Evolutionary conservation across 2,888 invertebrate genomes (phyloP).

Genomic region (Drosophila mulleri): DNA sequence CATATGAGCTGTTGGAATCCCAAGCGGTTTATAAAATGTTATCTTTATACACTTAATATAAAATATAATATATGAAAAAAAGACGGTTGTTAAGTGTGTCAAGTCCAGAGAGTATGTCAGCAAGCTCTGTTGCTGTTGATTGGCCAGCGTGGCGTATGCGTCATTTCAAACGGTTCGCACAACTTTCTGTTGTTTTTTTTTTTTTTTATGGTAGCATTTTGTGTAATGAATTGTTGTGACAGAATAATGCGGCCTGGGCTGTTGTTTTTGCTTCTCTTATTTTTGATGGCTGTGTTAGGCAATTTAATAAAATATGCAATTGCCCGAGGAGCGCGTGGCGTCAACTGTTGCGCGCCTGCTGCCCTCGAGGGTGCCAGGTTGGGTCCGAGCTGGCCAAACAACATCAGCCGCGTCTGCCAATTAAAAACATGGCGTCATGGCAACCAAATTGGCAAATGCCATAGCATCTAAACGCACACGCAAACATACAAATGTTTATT

Average conservation of each 20-base stretch:
- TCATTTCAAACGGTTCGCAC: constrained; percentile 65
- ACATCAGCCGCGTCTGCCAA: constrained; percentile 58
- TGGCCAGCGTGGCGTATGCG: constrained; percentile 67
- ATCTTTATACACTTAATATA: not conserved
- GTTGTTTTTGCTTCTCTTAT: constrained; percentile 19
- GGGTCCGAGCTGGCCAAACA: constrained; percentile 24
- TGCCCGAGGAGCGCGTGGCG: constrained; percentile 47
- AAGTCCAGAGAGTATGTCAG: not conserved
- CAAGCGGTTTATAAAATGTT: constrained; percentile 25
- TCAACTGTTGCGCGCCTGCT: constrained; percentile 56
- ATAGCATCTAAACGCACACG: constrained; percentile 24
- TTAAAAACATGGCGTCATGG: constrained; percentile 80
- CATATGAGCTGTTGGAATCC: constrained; percentile 45
- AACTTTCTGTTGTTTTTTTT: constrained; percentile 18
- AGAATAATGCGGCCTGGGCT: constrained; percentile 59
- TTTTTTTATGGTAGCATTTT: constrained; percentile 58
- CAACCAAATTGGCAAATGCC: constrained; percentile 54
- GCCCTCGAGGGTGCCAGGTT: constrained; percentile 35
- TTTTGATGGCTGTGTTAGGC: constrained; percentile 28
- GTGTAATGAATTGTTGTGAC: constrained; percentile 78
- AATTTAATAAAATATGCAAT: constrained; percentile 69
- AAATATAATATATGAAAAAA: not conserved
- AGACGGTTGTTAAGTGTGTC: constrained; percentile 1
- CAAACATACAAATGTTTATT: constrained; percentile 74
- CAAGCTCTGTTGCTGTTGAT: constrained; percentile 24